These are phyloP conservation scores for Argya squamiceps DNA, from an alignment of 2,797 vertebrate species.

Conservation along the genomic window DNA sequence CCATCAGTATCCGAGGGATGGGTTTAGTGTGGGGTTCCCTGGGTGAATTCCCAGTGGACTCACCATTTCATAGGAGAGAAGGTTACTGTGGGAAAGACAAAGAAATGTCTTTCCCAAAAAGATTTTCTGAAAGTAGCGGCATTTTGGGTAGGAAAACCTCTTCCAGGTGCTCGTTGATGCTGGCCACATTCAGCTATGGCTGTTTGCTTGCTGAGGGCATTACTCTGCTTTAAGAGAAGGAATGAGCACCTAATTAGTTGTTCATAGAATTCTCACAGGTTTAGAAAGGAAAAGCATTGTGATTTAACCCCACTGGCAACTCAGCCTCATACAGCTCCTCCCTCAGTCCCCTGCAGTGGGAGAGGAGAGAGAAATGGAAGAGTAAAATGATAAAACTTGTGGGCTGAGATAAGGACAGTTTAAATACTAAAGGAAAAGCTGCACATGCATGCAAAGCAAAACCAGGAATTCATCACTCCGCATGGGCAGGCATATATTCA, in stretches of 20 bases:
- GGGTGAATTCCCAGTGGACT: not conserved
- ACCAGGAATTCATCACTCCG: too few relatives aligned
- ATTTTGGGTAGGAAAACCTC: not conserved
- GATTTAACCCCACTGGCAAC: not conserved
- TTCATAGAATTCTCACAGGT: not conserved
- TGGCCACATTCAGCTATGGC: not conserved
- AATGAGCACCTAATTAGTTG: not conserved
- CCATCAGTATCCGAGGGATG: not conserved
- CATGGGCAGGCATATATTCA: not conserved
- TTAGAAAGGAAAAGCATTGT: not conserved
- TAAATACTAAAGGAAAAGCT: not conserved
- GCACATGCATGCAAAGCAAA: not conserved
- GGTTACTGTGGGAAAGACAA: not conserved
- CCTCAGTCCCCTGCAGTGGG: not conserved
- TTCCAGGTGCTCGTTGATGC: not conserved
- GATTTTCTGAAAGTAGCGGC: not conserved
- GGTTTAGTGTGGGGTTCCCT: rapidly evolving
- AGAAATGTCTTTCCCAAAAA: not conserved
- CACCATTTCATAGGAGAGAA: not conserved
- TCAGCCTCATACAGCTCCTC: not conserved
- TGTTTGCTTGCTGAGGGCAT: not conserved
- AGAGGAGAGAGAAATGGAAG: not conserved
- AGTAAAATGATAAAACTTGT: not conserved
- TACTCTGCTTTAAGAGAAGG: not conserved
- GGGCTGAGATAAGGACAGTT: not conserved